Percentiles rank a stretch among this genome's conserved stretches.
phyloP scores from a whole-genome alignment of 2,888 invertebrate species.

The Pristionchus maxplancki region DNA sequence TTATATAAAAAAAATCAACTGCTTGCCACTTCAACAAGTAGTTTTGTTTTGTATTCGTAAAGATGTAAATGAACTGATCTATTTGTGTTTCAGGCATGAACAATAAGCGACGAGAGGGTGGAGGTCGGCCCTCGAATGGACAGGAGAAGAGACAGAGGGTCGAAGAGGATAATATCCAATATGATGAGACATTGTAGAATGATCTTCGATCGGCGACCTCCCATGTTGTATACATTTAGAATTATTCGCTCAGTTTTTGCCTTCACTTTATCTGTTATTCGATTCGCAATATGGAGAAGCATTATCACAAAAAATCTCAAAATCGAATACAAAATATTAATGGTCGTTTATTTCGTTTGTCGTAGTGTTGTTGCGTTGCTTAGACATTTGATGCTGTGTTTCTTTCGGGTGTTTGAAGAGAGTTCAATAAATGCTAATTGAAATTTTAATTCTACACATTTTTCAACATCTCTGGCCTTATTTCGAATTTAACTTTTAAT shows the following conservation, averaged over 20 bases:
- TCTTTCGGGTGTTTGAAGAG: not conserved
- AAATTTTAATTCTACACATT: too few relatives aligned
- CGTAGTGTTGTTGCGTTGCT: not conserved
- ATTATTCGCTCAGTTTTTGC: not conserved
- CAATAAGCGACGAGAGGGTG: constrained; percentile 12
- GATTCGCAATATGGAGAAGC: constrained; percentile 27
- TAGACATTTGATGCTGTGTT: constrained; percentile 2
- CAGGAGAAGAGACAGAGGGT: not conserved
- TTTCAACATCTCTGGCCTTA: too few relatives aligned
- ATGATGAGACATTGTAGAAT: constrained; percentile 47
- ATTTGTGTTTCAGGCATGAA: not conserved
- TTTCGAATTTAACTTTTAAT: too few relatives aligned
- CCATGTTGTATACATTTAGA: not conserved
- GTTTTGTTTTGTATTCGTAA: not conserved
- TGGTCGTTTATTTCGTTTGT: not conserved
- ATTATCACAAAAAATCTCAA: constrained; percentile 21
- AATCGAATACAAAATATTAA: not conserved
- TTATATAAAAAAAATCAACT: not conserved
- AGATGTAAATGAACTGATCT: not conserved
- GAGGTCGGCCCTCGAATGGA: not conserved
- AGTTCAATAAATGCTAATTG: not conserved
- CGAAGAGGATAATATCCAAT: constrained; percentile 42
- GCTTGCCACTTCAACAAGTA: not conserved
- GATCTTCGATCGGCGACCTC: not conserved
- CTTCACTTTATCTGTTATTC: not conserved